Evolutionary conservation across 2,113 vertebrate genomes (phyloP), one percentile per base, ranked within the genome.

Genomic region (Hippocampus mohnikei): DNA sequence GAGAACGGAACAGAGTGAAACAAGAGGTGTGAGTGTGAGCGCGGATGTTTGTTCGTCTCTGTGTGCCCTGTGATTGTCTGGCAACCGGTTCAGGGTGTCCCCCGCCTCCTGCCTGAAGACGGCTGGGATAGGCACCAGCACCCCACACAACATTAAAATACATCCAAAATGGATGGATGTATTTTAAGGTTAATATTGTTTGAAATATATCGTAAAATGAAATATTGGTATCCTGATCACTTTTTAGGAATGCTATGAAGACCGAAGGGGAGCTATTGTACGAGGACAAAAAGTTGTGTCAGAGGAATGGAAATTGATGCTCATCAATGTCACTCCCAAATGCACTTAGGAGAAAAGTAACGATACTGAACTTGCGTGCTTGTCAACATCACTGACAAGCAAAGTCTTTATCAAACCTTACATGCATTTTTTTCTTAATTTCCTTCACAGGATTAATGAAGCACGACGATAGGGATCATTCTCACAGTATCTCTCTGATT

Each of bases 401-500:
- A 33, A 33, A 33, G 29, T 33, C 29, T 33, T 33, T 33, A 33
- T 33, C 29, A 33, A 33, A 33, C 29, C 29, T 33, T 33, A 58
- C 25, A 58, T 58, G 11, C 21, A 55, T 18, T 60, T 11, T 53
- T n/a, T 5, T n/a, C 52, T 53, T 33, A 33, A 16, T 25, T 58
- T 58, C 55, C 12, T 5, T 56, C 53, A 59, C 13, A 16, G 6
- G 58, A 33, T 60, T 33, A 8, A 60, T 60, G 18, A 60, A 33
- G 27, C 16, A 60, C 58, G 53, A 74, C 62, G 70, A 80, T 60
- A 37, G 61, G 69, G 71, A 66, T 16, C 60, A 60, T 29, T 25
- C 25, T 29, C 40, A 68, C 55, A 71, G 66, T 27, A 29, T 62
- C 23, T 76, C 85, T 88, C 80, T 80, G 83, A 86, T 84, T 62